A percentile compares a stretch with the other conserved stretches of the same genome.
Evolutionary conservation across 2,888 invertebrate genomes (phyloP).

Genomic region (Meloe dianella): DNA sequence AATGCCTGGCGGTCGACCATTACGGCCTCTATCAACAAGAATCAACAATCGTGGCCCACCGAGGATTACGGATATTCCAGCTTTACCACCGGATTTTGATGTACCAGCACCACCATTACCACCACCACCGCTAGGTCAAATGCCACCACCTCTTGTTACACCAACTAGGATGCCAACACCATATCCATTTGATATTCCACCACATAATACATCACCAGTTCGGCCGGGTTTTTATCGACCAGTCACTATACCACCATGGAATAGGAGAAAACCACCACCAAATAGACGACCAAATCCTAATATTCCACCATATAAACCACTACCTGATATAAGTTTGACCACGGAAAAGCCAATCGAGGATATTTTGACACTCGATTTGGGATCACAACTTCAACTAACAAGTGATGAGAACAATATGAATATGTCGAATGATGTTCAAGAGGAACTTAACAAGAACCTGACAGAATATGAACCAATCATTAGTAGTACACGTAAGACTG

Average conservation of each 20-base stretch:
- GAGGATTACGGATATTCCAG: conserved; percentile 78
- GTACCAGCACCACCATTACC: conserved; percentile 61
- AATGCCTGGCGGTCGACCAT: conserved; percentile 63
- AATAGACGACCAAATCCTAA: conserved; percentile 64
- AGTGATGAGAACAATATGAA: conserved; percentile 49
- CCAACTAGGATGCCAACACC: conserved; percentile 68
- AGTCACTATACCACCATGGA: conserved; percentile 71
- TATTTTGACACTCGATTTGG: conserved; percentile 55
- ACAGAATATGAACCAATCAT: conserved; percentile 46
- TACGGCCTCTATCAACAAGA: conserved; percentile 74
- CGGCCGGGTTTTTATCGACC: conserved; percentile 63
- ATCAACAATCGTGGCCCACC: conserved; percentile 93
- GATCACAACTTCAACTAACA: conserved; percentile 47
- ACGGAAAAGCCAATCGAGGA: conserved; percentile 55
- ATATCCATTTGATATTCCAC: conserved; percentile 78
- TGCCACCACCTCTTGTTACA: conserved; percentile 60
- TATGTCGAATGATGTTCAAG: conserved; percentile 50
- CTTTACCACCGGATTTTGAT: conserved; percentile 72
- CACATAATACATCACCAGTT: conserved; percentile 63
- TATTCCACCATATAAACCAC: conserved; percentile 70
- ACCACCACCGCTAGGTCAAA: conserved; percentile 57
- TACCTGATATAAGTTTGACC: conserved; percentile 58
- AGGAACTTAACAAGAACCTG: conserved; percentile 42
- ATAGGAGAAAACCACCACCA: conserved; percentile 49
- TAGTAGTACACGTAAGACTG: conserved; percentile 34